Conservation (phyloP, 2,113 vertebrate species). For the Myrmecophaga tridactyla region DNA sequence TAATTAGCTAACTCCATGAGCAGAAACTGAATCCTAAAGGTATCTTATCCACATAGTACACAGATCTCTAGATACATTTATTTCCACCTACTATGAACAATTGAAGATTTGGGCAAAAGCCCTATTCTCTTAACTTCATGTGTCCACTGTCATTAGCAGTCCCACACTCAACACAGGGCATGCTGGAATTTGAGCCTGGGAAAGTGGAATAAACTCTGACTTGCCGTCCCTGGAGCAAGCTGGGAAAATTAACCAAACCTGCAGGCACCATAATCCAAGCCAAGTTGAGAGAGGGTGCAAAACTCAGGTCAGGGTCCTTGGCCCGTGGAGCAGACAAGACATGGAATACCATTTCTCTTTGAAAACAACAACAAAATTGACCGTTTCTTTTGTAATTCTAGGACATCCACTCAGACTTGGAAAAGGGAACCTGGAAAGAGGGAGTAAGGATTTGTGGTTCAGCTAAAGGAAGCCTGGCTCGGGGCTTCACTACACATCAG, state of each 20-base stretch:
- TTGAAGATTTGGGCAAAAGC: not conserved
- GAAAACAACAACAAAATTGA: not conserved
- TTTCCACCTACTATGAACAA: not conserved
- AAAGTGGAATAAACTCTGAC: not conserved
- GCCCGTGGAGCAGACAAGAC: not conserved
- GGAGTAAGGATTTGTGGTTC: not conserved
- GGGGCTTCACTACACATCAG: not conserved
- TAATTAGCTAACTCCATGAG: not conserved
- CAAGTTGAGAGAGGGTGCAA: not conserved
- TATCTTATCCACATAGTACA: not conserved
- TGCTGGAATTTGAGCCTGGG: not conserved
- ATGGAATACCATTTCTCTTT: not conserved
- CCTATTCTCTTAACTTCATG: not conserved
- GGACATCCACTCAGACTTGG: not conserved
- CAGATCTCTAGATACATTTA: not conserved
- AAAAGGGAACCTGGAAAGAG: not conserved
- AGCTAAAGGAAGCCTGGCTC: not conserved
- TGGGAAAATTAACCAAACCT: not conserved
- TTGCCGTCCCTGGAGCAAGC: not conserved
- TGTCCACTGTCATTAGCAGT: not conserved
- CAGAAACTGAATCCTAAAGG: not conserved
- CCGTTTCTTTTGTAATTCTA: not conserved
- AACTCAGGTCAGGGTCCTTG: not conserved
- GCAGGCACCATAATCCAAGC: not conserved
- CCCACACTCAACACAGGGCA: not conserved